Conservation (phyloP, 2,113 vertebrate species). For the Myrmophylax atrothorax region DNA sequence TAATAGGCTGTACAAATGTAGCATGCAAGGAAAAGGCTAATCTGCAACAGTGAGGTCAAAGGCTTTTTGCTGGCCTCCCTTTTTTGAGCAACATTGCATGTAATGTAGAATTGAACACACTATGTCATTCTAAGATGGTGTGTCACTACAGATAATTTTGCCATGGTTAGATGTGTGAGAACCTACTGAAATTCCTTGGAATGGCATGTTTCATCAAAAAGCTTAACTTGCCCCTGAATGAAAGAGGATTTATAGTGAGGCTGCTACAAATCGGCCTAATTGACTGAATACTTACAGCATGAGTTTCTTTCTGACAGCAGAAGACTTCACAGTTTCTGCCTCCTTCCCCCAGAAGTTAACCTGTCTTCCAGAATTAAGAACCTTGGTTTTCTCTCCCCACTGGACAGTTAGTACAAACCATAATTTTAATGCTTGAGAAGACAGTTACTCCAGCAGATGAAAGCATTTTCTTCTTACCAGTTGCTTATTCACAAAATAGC, state of each 20-base stretch:
- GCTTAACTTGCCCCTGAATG: background rate
- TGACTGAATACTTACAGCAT: conserved; percentile 1
- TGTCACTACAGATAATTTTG: background rate
- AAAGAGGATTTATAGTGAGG: conserved; percentile 1
- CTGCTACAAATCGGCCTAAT: conserved; percentile 36
- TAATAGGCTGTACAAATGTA: background rate
- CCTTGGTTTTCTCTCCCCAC: background rate
- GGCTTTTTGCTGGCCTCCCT: background rate
- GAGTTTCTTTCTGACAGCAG: background rate
- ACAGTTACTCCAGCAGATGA: background rate
- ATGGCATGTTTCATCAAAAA: background rate
- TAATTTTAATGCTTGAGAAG: background rate
- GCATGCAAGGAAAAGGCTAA: background rate
- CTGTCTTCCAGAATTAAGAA: conserved; percentile 22
- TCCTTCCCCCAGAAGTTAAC: background rate
- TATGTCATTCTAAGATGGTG: background rate
- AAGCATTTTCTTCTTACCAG: background rate
- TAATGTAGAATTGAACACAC: background rate
- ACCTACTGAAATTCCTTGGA: background rate
- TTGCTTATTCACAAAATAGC: background rate
- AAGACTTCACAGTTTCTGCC: background rate
- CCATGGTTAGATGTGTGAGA: background rate
- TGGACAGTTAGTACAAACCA: background rate
- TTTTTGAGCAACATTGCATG: background rate
- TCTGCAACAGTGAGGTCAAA: background rate